Conservation (phyloP, 2,113 vertebrate genomes). For the Rhinichthys klamathensis region DNA sequence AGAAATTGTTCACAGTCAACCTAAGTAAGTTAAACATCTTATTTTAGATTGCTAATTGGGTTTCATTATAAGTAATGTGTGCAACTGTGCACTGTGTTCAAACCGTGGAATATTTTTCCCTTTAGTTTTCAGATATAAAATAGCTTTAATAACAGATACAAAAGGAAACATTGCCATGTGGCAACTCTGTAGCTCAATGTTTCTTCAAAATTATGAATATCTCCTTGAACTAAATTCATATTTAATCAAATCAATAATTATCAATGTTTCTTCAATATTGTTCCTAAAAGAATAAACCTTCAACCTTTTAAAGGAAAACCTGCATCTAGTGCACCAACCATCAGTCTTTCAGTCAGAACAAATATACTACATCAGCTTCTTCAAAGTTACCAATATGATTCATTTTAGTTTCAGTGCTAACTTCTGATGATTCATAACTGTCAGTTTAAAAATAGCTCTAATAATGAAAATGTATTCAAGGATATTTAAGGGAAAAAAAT, state of each 20-base stretch:
- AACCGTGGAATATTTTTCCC: background rate
- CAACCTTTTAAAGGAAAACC: background rate
- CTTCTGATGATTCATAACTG: background rate
- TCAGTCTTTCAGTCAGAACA: no score
- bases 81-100: background rate
- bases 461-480: background rate
- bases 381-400: background rate
- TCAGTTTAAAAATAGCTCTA: background rate
- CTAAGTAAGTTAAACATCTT: no score
- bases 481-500: background rate
- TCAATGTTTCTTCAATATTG: background rate
- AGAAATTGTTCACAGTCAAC: background rate
- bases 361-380: background rate
- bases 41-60: background rate
- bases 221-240: background rate
- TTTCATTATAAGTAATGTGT: background rate
- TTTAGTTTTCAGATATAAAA: background rate
- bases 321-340: background rate
- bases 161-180: background rate
- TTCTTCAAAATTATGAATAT: background rate
- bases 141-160: background rate
- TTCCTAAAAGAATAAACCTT: background rate
- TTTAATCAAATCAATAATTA: background rate
- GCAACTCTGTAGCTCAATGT: background rate
- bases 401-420: background rate